A percentile compares a stretch with the other conserved stretches of the same genome.
Evolutionary conservation across 2,797 vertebrate species (phyloP).

Genomic region (Myotis pilosus): DNA sequence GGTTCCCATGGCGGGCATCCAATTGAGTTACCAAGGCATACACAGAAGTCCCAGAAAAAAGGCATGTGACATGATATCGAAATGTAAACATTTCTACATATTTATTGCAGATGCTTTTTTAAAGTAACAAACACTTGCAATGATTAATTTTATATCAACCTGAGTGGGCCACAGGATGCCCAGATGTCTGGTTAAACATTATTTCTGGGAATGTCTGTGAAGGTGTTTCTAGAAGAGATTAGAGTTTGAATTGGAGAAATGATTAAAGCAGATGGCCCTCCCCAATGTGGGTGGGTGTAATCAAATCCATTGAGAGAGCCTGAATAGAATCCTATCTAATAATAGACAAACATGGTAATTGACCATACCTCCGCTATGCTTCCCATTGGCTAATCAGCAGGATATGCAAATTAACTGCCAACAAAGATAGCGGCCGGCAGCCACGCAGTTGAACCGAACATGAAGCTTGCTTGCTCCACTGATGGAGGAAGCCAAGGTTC

Average conservation of each 20-base stretch:
- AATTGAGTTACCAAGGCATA: neutral
- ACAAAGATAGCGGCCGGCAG: too few relatives aligned
- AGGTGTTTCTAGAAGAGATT: neutral
- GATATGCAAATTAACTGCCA: too few relatives aligned
- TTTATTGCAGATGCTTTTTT: neutral
- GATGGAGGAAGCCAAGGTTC: too few relatives aligned
- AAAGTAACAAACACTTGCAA: neutral
- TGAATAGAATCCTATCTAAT: neutral
- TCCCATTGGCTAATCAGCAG: too few relatives aligned
- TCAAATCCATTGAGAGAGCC: neutral
- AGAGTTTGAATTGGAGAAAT: constrained; percentile 14
- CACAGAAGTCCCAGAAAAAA: neutral
- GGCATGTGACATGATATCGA: neutral
- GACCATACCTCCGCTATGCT: too few relatives aligned
- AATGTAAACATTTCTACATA: neutral
- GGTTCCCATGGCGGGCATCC: neutral
- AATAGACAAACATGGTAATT: too few relatives aligned
- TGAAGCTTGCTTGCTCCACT: too few relatives aligned
- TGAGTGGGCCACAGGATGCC: neutral
- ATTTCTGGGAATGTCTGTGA: neutral
- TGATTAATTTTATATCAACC: neutral
- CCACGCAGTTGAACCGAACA: too few relatives aligned
- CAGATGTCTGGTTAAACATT: neutral
- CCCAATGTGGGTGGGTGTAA: neutral
- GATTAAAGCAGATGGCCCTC: neutral